phyloP scores from a whole-genome alignment of 1,140 invertebrate genomes.

The Manduca sexta region DNA sequence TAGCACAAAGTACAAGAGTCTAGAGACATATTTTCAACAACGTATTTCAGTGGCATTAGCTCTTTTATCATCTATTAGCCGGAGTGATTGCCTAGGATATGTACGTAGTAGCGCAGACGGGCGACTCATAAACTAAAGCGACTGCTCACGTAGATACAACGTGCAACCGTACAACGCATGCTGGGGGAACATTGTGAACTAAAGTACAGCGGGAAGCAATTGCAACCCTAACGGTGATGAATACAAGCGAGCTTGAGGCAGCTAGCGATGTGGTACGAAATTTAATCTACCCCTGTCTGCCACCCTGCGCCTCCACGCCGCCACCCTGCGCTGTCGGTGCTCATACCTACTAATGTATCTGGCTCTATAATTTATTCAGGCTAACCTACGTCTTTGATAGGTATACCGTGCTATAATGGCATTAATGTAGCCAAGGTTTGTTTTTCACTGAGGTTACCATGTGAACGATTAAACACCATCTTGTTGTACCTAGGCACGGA shows the following conservation, averaged over 20 bases:
- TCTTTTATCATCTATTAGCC: no score
- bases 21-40: no score
- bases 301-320: constrained; percentile 18
- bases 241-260: constrained; percentile 49
- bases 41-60: no score
- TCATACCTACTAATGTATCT: constrained; percentile 1
- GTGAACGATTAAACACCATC: constrained; percentile 26
- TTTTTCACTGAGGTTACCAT: constrained; percentile 46
- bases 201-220: constrained; percentile 39
- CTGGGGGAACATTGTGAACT: constrained; percentile 8
- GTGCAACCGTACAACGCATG: background rate
- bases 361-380: constrained; percentile 33
- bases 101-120: no score
- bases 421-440: constrained; percentile 20
- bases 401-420: constrained; percentile 2
- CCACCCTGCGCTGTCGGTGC: constrained; percentile 1
- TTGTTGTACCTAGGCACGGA: constrained; percentile 37
- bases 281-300: constrained; percentile 65
- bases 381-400: constrained; percentile 14
- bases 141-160: no score
- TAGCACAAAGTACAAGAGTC: no score
- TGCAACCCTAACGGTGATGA: constrained; percentile 57
- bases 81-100: no score
- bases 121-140: no score
- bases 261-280: constrained; percentile 52